A percentile compares a stretch with the other conserved stretches of the same genome.
These are phyloP conservation scores for Paramormyrops hopkinsi DNA, from an alignment of 2,797 vertebrate genomes.

Conservation along the genomic window DNA sequence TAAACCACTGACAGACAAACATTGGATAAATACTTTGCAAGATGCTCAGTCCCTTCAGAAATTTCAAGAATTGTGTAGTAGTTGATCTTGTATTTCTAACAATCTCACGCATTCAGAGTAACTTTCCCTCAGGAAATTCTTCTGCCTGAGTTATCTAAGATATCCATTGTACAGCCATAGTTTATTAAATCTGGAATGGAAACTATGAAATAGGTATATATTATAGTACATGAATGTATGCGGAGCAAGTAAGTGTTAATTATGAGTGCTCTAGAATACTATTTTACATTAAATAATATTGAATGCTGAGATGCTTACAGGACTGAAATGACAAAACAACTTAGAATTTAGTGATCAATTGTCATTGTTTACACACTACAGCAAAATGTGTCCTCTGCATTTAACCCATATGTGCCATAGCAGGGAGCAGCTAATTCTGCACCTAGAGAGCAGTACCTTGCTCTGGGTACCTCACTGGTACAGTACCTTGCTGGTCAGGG, in stretches of 20 bases:
- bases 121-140: background rate
- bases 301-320: background rate
- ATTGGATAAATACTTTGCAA: background rate
- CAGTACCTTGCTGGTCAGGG: too few species aligned
- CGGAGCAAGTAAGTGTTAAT: background rate
- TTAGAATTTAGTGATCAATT: background rate
- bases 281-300: background rate
- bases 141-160: background rate
- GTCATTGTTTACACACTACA: too few species aligned
- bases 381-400: too few species aligned
- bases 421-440: too few species aligned
- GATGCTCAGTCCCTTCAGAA: background rate
- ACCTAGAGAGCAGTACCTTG: too few species aligned
- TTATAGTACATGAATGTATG: background rate
- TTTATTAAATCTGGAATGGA: background rate
- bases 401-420: too few species aligned
- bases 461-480: too few species aligned
- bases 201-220: background rate
- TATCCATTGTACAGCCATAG: background rate
- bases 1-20: background rate
- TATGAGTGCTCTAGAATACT: background rate
- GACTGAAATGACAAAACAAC: background rate
- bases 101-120: background rate
- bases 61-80: background rate
- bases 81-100: background rate